Evolutionary conservation across 2,797 vertebrate genomes (phyloP), one percentile per base, ranked within the genome.

Genomic region (Neomorphus geoffroyi): DNA sequence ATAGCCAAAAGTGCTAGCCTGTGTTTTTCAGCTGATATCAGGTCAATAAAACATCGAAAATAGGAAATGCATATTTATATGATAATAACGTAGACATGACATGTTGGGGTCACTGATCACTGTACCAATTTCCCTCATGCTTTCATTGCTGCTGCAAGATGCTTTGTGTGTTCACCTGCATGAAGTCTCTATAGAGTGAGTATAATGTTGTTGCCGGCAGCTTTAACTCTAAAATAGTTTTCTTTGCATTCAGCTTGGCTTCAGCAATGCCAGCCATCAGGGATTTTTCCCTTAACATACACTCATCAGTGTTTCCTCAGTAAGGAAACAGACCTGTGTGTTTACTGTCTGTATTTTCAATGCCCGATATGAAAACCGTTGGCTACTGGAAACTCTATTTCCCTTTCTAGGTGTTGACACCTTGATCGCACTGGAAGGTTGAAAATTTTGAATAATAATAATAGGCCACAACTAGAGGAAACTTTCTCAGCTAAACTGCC

Each of bases 31-130:
- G 32, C 24, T 89, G 86, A 61, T 60, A 69, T 33, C 4, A 74
- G 91, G 71, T 78, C 73, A 92, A 82, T 80, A 91, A 94, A 89
- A 79, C 23, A n/a, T 43, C 69, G 81, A 62, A 70, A 80, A 80
- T 10, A 51, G 39, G 41, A 80, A 75, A n/a, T 43, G 11, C 51
- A 70, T 80, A 86, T 83, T 61, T 92, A 35, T 88, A 32, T 30
- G 64, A 58, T 74, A 89, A 81, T 28, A 92, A 46, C 33, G 51
- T 24, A 89, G 90, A 81, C 48, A 62, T 87, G 45, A 69, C n/a
- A 46, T 16, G 19, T 78, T 87, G 45, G 73, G 69, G 72, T 88
- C 75, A 80, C 57, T 85, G 72, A 78, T 86, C 62, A 50, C 32
- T 56, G 30, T 43, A 74, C 23, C 26, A 11, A 6, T 85, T 89